These are phyloP conservation scores for Eupsittula cactorum DNA, from an alignment of 2,113 vertebrate species.

Conservation along the genomic window DNA sequence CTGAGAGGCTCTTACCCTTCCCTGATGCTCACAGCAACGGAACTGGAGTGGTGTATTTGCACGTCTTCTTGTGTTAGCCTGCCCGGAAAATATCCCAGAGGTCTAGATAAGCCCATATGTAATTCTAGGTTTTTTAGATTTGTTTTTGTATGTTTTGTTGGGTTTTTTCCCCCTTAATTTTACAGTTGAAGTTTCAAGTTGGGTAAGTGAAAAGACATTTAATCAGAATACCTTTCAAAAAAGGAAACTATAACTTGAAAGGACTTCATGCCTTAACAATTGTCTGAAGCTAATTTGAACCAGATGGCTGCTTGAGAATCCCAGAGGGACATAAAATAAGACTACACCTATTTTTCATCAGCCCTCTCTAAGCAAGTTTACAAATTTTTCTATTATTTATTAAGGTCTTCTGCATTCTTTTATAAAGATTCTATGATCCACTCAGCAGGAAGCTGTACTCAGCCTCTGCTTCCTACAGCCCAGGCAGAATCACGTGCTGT, in stretches of 20 bases:
- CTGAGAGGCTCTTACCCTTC: background rate
- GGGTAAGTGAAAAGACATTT: background rate
- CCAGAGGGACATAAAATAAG: background rate
- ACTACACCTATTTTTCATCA: background rate
- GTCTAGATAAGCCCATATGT: background rate
- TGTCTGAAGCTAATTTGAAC: background rate
- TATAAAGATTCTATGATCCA: background rate
- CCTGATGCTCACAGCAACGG: background rate
- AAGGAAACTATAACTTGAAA: background rate
- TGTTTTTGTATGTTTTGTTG: background rate
- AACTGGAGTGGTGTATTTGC: background rate
- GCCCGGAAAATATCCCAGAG: background rate
- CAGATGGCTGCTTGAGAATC: background rate
- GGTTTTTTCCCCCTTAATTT: background rate
- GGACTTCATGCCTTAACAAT: background rate
- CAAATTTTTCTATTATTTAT: background rate
- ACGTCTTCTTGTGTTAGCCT: background rate
- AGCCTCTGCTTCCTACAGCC: background rate
- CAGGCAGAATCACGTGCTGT: fast-evolving
- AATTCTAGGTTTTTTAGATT: background rate
- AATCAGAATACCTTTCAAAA: background rate
- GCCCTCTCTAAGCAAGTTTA: background rate
- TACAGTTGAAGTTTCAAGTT: background rate
- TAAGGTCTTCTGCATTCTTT: background rate
- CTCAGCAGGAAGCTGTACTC: background rate